These are phyloP conservation scores for Papilio dardanus DNA, from an alignment of 1,140 invertebrate species.

Conservation along the genomic window DNA sequence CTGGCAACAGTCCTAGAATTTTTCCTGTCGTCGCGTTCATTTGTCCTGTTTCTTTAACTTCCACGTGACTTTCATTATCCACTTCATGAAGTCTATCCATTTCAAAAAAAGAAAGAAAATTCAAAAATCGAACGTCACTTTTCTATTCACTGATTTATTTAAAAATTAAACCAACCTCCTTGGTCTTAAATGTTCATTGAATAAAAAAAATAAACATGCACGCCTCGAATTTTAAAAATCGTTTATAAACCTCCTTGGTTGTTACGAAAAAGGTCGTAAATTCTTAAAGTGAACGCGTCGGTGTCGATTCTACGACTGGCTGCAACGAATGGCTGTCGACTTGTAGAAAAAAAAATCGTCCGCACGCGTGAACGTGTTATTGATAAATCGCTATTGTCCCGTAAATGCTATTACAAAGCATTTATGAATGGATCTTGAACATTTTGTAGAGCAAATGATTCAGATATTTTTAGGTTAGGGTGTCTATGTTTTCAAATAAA, in stretches of 20 bases:
- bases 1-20: constrained; percentile 55
- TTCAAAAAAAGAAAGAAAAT: background rate
- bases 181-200: background rate
- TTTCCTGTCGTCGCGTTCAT: constrained; percentile 20
- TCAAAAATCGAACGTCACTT: constrained; percentile 26
- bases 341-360: constrained; percentile 1
- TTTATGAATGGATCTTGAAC: constrained; percentile 24
- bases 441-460: background rate
- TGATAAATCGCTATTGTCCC: constrained; percentile 22
- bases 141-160: background rate
- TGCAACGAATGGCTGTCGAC: constrained; percentile 1
- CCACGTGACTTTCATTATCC: constrained; percentile 33
- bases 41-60: constrained; percentile 20
- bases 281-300: constrained; percentile 18
- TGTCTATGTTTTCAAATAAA: background rate
- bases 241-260: background rate
- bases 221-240: background rate
- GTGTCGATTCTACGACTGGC: constrained; percentile 22
- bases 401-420: background rate
- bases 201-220: background rate
- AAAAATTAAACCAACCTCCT: background rate
- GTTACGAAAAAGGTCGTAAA: background rate
- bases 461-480: background rate
- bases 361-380: constrained; percentile 30
- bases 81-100: constrained; percentile 34